Evolutionary conservation across 2,797 vertebrate species (phyloP).

Genomic region (Dipus sagitta): DNA sequence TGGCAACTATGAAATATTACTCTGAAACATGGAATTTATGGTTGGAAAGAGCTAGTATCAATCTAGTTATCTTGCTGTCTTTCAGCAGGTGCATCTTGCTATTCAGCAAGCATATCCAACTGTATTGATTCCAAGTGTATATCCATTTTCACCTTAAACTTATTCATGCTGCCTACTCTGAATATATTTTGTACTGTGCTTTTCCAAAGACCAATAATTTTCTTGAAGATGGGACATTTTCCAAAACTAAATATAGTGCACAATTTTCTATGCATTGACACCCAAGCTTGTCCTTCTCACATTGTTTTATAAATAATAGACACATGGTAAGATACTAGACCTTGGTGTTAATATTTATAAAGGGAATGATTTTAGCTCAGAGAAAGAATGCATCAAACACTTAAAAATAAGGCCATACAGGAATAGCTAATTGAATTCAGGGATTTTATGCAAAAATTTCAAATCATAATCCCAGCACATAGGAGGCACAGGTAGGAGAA

Average conservation of each 20-base stretch:
- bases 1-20: slow-evolving; percentile 76
- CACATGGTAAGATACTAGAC: not conserved
- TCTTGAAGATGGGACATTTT: not conserved
- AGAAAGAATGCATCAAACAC: not conserved
- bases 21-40: slow-evolving; percentile 76
- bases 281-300: not conserved
- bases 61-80: slow-evolving; percentile 61
- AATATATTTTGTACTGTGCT: not conserved
- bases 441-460: not conserved
- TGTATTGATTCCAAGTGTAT: slow-evolving; percentile 40
- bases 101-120: slow-evolving; percentile 47
- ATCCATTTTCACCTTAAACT: slow-evolving; percentile 62
- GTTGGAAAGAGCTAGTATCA: slow-evolving; percentile 47
- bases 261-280: not conserved
- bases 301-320: not conserved
- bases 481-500: too few relatives aligned
- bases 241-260: slow-evolving; percentile 5
- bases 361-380: not conserved
- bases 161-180: slow-evolving; percentile 42
- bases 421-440: slow-evolving; percentile 28
- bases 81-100: slow-evolving; percentile 76
- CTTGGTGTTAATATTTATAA: not conserved
- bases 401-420: not conserved
- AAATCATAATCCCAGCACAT: not conserved
- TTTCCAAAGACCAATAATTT: slow-evolving; percentile 21